A percentile compares a stretch with the other conserved stretches of the same genome.
Evolutionary conservation across 53 echinoderm and acorn worm genomes (phyloP).

Genomic region (Mesocentrotus franciscanus): DNA sequence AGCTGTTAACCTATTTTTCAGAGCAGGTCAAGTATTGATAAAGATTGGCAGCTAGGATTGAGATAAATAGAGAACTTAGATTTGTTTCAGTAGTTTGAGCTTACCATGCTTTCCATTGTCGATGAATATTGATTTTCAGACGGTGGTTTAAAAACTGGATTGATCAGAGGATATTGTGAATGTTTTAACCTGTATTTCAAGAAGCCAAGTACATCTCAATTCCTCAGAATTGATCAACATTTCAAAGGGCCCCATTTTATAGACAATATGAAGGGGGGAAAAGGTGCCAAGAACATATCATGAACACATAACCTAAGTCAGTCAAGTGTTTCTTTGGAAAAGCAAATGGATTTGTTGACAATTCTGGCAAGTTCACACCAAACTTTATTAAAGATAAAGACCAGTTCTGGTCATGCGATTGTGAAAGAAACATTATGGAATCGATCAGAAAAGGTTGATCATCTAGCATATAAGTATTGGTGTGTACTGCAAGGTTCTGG

Average conservation of each 20-base stretch:
- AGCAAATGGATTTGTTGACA: too few relatives aligned
- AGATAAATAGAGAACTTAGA: neutral
- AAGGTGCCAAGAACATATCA: too few relatives aligned
- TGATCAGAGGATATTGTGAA: neutral
- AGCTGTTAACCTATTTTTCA: neutral
- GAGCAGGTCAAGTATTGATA: slow-evolving; percentile 5
- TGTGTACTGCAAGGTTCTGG: too few relatives aligned
- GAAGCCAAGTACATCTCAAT: neutral
- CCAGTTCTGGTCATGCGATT: too few relatives aligned
- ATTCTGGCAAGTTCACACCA: too few relatives aligned
- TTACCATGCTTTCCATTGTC: neutral
- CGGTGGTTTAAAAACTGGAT: neutral
- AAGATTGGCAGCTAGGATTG: neutral
- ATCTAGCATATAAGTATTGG: too few relatives aligned
- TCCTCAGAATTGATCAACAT: neutral
- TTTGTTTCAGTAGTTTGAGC: neutral
- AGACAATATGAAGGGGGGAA: too few relatives aligned
- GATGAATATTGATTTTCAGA: neutral
- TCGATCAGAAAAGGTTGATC: too few relatives aligned
- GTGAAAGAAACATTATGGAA: too few relatives aligned
- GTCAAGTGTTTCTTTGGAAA: too few relatives aligned
- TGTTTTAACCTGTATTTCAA: neutral
- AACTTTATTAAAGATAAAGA: too few relatives aligned
- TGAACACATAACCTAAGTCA: too few relatives aligned
- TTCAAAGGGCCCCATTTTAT: neutral